A percentile compares a stretch with the other conserved stretches of the same genome.
These are phyloP conservation scores for Athalia circularis DNA, from an alignment of 2,888 invertebrate genomes.

Conservation along the genomic window DNA sequence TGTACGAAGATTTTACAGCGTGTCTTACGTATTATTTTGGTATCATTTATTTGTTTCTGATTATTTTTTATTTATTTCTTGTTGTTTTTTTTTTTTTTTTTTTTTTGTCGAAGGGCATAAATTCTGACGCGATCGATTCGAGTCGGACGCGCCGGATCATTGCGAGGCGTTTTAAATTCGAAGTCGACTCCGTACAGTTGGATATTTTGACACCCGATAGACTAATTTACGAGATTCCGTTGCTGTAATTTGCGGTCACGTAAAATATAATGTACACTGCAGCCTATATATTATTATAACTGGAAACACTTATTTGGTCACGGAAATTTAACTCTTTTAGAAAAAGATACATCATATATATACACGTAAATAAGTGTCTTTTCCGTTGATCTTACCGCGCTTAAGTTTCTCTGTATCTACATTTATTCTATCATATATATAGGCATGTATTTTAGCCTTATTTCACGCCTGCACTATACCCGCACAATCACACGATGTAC, in stretches of 20 bases:
- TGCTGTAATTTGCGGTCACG: constrained; percentile 38
- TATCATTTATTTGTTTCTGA: background rate
- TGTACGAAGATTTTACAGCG: constrained; percentile 11
- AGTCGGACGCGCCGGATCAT: too few species aligned
- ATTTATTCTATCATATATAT: too few species aligned
- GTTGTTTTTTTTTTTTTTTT: background rate
- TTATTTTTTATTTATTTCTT: too few species aligned
- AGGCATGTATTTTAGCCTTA: background rate
- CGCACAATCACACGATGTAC: background rate
- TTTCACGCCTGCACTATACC: constrained; percentile 2
- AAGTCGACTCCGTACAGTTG: background rate
- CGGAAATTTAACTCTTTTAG: constrained; percentile 44
- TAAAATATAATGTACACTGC: constrained; percentile 1
- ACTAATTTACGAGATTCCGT: constrained; percentile 17
- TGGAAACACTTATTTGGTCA: constrained; percentile 36
- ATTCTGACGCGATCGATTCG: background rate
- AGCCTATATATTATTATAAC: too few species aligned
- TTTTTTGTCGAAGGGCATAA: background rate
- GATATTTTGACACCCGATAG: constrained; percentile 9
- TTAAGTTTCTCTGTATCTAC: too few species aligned
- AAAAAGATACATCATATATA: background rate
- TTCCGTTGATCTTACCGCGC: constrained; percentile 20
- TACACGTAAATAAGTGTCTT: background rate
- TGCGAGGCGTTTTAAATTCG: background rate
- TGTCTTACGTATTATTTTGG: too few species aligned